These are phyloP conservation scores for Synanthedon andrenaeformis DNA, from an alignment of 2,888 invertebrate genomes.

Conservation along the genomic window DNA sequence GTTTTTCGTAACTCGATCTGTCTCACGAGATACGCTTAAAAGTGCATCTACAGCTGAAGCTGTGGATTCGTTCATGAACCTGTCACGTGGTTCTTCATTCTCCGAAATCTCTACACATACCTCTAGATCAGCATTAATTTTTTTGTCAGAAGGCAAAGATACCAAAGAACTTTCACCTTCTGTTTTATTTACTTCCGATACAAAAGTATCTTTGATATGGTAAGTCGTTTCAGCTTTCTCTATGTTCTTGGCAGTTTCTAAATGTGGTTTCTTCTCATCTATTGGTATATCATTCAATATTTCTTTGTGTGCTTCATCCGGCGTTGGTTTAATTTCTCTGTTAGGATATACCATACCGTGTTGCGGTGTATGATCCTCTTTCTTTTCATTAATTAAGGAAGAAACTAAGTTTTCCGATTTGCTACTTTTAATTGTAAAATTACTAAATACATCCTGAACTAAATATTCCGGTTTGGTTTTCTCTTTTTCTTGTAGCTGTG, in stretches of 20 bases:
- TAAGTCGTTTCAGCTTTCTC: not conserved
- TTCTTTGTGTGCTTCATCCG: conserved; percentile 9
- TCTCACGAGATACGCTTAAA: conserved; percentile 53
- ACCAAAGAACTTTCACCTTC: not conserved
- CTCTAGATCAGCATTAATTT: too few relatives aligned
- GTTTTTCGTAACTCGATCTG: conserved; percentile 50
- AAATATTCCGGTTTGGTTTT: conserved; percentile 11
- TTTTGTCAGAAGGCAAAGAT: not conserved
- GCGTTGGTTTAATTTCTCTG: conserved; percentile 40
- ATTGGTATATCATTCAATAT: not conserved
- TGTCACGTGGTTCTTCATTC: conserved; percentile 12
- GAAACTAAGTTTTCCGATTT: conserved; percentile 8
- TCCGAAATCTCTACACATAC: not conserved
- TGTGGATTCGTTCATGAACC: conserved; percentile 51
- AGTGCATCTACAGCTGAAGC: conserved; percentile 62
- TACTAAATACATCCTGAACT: conserved; percentile 8
- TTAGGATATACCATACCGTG: conserved; percentile 39
- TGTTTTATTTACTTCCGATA: not conserved
- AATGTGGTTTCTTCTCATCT: not conserved
- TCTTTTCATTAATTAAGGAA: conserved; percentile 1
- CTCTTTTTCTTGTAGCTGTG: conserved; percentile 41
- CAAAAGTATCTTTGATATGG: not conserved
- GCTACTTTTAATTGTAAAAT: conserved; percentile 8
- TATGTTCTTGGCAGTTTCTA: not conserved
- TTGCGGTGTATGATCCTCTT: conserved; percentile 3